A percentile compares a stretch with the other conserved stretches of the same genome.
These are phyloP conservation scores for Chaetogeoica ovagalla DNA, from an alignment of 2,888 invertebrate genomes.

Conservation along the genomic window DNA sequence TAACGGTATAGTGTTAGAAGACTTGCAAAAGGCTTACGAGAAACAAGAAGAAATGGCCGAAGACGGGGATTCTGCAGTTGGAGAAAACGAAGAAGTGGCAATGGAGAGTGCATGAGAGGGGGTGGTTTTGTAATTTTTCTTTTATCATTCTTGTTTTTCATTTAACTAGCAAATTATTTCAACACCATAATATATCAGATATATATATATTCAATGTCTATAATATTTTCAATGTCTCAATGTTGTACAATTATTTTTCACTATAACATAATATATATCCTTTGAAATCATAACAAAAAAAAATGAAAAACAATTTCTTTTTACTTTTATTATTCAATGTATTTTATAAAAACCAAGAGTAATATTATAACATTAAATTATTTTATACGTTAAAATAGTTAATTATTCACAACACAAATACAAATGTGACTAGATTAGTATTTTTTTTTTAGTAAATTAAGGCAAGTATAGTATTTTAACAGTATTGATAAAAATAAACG, in stretches of 20 bases:
- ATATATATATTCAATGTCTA: too few species aligned
- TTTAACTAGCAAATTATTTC: neutral
- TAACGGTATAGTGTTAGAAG: slow-evolving; percentile 88
- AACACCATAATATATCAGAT: too few species aligned
- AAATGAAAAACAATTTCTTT: slow-evolving; percentile 15
- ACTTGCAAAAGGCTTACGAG: slow-evolving; percentile 91
- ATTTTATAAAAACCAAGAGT: slow-evolving; percentile 21
- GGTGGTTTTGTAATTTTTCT: neutral
- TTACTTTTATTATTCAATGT: slow-evolving; percentile 30
- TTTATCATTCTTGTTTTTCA: neutral
- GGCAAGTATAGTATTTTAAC: neutral
- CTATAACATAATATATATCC: too few species aligned
- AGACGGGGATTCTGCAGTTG: slow-evolving; percentile 66
- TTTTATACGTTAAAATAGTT: slow-evolving; percentile 5
- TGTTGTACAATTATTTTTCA: too few species aligned
- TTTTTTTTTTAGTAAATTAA: slow-evolving; percentile 22
- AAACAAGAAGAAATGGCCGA: slow-evolving; percentile 73
- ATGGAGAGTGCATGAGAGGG: slow-evolving; percentile 34
- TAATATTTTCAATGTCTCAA: too few species aligned
- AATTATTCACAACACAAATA: slow-evolving; percentile 20
- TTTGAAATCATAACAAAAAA: too few species aligned
- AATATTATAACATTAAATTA: slow-evolving; percentile 13
- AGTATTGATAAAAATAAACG: neutral
- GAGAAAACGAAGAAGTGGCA: slow-evolving; percentile 64
- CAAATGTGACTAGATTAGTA: slow-evolving; percentile 42